Evolutionary conservation across 92 coral and sea anemone genomes (phyloP).

Genomic region (Palythoa grandis): DNA sequence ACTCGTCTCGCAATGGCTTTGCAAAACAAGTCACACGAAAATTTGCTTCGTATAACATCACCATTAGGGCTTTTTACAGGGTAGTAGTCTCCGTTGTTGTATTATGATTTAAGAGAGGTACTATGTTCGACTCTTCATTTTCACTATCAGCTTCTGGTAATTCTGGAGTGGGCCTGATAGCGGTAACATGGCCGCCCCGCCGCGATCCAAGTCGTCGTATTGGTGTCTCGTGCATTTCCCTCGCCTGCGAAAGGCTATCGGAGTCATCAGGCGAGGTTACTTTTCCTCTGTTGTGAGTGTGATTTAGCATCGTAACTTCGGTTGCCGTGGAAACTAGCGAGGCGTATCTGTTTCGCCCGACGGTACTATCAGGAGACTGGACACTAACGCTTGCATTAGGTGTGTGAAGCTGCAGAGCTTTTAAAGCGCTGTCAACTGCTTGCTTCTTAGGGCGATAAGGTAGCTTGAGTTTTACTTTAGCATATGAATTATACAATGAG

Average conservation of each 20-base stretch:
- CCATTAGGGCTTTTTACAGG: not conserved
- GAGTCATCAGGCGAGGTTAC: conserved; percentile 48
- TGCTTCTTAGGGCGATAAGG: conserved; percentile 87
- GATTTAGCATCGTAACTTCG: conserved; percentile 63
- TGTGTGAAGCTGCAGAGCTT: conserved; percentile 84
- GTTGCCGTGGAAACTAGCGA: conserved; percentile 72
- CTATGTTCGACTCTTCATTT: conserved; percentile 36
- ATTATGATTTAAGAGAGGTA: not conserved
- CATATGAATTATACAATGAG: conserved; percentile 92
- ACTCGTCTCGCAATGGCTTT: no score
- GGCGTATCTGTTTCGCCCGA: conserved; percentile 76
- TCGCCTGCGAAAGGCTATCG: conserved; percentile 12
- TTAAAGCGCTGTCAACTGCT: conserved; percentile 85
- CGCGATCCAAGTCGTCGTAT: conserved; percentile 55
- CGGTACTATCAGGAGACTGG: conserved; percentile 69
- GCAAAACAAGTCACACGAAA: no score
- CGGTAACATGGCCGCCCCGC: conserved; percentile 64
- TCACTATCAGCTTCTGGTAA: conserved; percentile 83
- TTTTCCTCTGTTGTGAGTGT: conserved; percentile 59
- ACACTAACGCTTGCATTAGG: conserved; percentile 79
- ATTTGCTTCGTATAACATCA: no score
- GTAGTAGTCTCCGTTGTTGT: not conserved
- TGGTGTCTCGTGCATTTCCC: conserved; percentile 60
- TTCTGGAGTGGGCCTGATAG: conserved; percentile 86
- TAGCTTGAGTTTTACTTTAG: conserved; percentile 94